phyloP scores from a whole-genome alignment of 2,888 invertebrate genomes.

The Cancer borealis region DNA sequence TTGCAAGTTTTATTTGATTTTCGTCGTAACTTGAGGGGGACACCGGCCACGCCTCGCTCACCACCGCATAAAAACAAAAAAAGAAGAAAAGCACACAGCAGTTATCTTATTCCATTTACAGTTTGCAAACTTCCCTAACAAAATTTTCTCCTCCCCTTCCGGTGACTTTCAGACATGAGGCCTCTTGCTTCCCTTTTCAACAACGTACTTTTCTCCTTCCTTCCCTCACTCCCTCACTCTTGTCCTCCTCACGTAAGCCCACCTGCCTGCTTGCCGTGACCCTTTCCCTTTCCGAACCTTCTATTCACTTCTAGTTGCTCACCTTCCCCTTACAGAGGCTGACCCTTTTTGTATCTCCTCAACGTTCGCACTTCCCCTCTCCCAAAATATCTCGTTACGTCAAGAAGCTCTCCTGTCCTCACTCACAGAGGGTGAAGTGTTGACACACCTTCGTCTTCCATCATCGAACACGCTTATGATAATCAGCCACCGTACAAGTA shows the following conservation, averaged over 20 bases:
- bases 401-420: background rate
- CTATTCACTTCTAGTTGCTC: background rate
- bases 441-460: background rate
- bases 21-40: slow-evolving; percentile 8
- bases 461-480: background rate
- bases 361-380: background rate
- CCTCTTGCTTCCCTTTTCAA: background rate
- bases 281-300: background rate
- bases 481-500: background rate
- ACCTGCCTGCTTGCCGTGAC: background rate
- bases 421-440: background rate
- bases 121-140: slow-evolving; percentile 22
- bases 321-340: background rate
- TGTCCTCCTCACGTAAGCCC: background rate
- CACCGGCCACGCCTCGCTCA: background rate
- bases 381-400: background rate
- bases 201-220: slow-evolving; percentile 13
- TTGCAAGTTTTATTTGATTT: slow-evolving; percentile 34
- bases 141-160: background rate
- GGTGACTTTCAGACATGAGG: background rate
- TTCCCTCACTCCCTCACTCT: background rate
- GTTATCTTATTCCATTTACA: background rate
- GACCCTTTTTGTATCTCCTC: background rate
- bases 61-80: background rate
- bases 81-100: background rate